Evolutionary conservation across 2,797 vertebrate genomes (phyloP).

Genomic region (Poeciliopsis presidionis): DNA sequence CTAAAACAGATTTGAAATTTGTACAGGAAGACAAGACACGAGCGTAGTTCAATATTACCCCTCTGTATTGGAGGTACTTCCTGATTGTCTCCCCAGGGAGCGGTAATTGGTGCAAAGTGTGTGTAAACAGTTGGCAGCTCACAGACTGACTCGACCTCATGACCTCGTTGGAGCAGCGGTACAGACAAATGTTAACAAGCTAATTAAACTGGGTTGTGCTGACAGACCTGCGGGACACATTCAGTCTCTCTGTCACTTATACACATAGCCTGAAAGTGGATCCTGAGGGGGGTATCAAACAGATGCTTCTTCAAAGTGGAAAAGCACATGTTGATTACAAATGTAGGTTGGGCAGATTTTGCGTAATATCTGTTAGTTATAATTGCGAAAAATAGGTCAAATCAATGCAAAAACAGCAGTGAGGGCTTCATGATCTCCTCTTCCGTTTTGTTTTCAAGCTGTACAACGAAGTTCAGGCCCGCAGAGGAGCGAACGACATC

Average conservation of each 20-base stretch:
- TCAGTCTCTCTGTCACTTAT: constrained; percentile 21
- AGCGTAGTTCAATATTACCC: neutral
- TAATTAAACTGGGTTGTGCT: constrained; percentile 67
- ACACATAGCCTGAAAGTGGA: constrained; percentile 62
- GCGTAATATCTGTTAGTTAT: neutral
- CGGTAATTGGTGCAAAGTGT: constrained; percentile 37
- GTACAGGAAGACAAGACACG: neutral
- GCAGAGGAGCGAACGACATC: constrained; percentile 85
- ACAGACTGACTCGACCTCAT: constrained; percentile 39
- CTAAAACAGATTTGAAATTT: neutral
- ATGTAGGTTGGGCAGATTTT: constrained; percentile 29
- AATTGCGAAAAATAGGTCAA: neutral
- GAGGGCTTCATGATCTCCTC: constrained; percentile 5
- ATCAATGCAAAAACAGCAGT: neutral
- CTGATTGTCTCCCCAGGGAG: constrained; percentile 26
- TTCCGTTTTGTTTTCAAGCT: constrained; percentile 81
- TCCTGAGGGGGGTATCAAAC: constrained; percentile 46
- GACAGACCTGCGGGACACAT: constrained; percentile 54
- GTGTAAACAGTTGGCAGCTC: constrained; percentile 54
- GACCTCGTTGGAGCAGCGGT: constrained; percentile 56
- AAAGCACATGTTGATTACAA: constrained; percentile 39
- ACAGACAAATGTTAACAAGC: constrained; percentile 78
- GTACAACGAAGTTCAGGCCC: constrained; percentile 93
- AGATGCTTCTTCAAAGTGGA: constrained; percentile 31
- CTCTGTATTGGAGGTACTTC: neutral